phyloP scores from a whole-genome alignment of 2,888 invertebrate species.

The Strigamia transsilvanica region DNA sequence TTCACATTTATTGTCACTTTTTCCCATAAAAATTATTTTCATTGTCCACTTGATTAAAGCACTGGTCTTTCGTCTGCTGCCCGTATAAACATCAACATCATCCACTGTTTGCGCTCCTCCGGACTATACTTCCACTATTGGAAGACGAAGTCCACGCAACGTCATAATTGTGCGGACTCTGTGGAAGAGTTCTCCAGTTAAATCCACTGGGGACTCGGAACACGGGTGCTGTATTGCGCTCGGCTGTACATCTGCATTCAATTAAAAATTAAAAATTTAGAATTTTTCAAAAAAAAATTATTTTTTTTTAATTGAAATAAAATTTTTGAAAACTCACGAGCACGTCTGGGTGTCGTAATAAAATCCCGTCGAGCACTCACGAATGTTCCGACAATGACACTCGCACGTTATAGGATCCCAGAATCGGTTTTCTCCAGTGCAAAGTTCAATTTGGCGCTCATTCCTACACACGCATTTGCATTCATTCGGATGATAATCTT shows the following conservation, averaged over 20 bases:
- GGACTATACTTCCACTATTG: not conserved
- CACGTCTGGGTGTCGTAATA: conserved; percentile 66
- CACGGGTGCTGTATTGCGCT: conserved; percentile 4
- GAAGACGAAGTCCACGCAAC: conserved; percentile 1
- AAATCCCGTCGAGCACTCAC: conserved; percentile 71
- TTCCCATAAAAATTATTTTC: not conserved
- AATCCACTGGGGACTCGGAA: not conserved
- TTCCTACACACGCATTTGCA: conserved; percentile 73
- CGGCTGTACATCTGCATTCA: not conserved
- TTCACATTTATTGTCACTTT: not conserved
- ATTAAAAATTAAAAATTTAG: not conserved
- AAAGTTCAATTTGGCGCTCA: conserved; percentile 71
- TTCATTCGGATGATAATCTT: conserved; percentile 69
- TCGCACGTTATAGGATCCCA: conserved; percentile 72
- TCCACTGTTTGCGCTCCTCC: not conserved
- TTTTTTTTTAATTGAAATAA: not conserved
- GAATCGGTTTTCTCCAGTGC: conserved; percentile 65
- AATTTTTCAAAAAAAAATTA: not conserved
- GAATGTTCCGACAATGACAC: conserved; percentile 70
- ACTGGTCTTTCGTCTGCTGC: conserved; percentile 7
- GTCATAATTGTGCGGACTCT: not conserved
- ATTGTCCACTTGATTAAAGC: not conserved
- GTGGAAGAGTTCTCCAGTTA: not conserved
- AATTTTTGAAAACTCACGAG: not conserved
- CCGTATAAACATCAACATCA: not conserved